Percentiles rank a stretch among this genome's conserved stretches.
Conservation (phyloP, 2,888 invertebrate genomes). For the Hybos culiciformis region DNA sequence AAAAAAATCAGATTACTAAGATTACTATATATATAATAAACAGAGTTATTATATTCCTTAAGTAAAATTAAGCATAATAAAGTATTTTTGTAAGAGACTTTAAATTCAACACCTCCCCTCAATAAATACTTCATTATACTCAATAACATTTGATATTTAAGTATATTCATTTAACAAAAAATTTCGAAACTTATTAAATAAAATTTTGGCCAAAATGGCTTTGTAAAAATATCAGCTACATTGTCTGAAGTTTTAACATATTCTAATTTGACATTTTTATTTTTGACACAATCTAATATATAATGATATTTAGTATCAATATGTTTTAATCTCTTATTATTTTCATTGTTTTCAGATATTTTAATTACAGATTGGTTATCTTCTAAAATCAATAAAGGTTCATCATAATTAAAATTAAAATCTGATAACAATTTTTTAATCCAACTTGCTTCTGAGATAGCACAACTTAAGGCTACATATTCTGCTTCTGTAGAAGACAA, state of each 20-base stretch:
- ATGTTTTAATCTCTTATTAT: background rate
- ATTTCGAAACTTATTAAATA: no score
- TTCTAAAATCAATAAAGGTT: background rate
- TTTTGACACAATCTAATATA: background rate
- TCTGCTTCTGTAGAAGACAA: background rate
- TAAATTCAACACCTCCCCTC: no score
- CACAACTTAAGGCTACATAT: slow-evolving; percentile 1
- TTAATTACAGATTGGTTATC: background rate
- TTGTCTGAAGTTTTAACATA: slow-evolving; percentile 1
- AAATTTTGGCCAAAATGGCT: no score
- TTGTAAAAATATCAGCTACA: background rate
- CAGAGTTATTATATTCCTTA: no score
- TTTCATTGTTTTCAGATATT: no score
- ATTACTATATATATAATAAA: no score
- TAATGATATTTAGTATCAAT: background rate
- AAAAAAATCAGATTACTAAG: no score
- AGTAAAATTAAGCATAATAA: no score
- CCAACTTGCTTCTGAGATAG: background rate
- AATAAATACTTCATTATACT: no score
- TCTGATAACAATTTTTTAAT: slow-evolving; percentile 2
- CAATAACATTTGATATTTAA: no score
- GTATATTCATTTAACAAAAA: no score
- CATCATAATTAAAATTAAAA: background rate
- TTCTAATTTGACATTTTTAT: background rate
- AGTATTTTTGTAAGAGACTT: no score